These are phyloP conservation scores for Micronycteris hirsuta DNA, from an alignment of 2,113 vertebrate genomes.

Conservation along the genomic window DNA sequence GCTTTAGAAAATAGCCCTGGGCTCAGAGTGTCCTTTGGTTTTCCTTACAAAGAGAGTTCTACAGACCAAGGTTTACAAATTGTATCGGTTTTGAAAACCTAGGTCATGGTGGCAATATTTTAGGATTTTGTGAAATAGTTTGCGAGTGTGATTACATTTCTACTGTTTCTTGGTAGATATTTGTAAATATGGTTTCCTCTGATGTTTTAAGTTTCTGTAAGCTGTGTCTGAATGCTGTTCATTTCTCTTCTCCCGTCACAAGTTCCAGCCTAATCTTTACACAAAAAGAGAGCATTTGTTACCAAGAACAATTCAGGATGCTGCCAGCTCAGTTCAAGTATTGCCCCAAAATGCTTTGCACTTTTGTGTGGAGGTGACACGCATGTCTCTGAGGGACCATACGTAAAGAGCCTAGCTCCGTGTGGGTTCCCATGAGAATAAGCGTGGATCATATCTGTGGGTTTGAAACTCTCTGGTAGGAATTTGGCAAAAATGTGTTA, in stretches of 20 bases:
- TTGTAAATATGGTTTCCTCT: not conserved
- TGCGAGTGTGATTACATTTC: not conserved
- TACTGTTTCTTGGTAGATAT: not conserved
- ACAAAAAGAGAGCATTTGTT: not conserved
- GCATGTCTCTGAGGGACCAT: too few species aligned
- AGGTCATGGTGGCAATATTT: not conserved
- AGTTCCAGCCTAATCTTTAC: not conserved
- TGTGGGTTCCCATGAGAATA: too few species aligned
- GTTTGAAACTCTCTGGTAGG: too few species aligned
- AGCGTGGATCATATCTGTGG: too few species aligned
- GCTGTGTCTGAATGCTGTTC: not conserved
- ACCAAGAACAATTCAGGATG: not conserved
- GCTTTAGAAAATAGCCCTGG: not conserved
- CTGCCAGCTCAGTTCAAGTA: not conserved
- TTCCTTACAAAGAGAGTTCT: not conserved
- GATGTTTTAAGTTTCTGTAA: not conserved
- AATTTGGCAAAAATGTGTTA: too few species aligned
- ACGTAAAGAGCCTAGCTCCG: too few species aligned
- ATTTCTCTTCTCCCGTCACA: not conserved
- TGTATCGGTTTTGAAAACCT: not conserved
- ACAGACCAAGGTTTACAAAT: not conserved
- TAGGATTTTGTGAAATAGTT: not conserved
- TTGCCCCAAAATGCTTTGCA: not conserved
- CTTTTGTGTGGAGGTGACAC: not conserved
- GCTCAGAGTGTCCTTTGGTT: not conserved